These are phyloP conservation scores for Herminia tarsipennalis DNA, from an alignment of 2,888 invertebrate genomes.

Conservation along the genomic window DNA sequence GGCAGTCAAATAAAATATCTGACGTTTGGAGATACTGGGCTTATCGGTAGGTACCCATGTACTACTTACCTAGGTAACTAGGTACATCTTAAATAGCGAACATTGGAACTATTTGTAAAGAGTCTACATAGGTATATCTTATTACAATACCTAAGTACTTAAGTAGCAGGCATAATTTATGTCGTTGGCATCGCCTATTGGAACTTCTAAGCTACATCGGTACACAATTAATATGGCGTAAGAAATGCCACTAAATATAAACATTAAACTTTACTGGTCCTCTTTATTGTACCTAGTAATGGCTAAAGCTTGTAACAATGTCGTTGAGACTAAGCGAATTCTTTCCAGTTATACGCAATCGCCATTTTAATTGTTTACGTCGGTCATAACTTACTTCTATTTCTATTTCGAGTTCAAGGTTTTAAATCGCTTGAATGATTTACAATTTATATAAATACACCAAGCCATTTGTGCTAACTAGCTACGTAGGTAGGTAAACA, in stretches of 20 bases:
- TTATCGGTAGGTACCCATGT: too few relatives aligned
- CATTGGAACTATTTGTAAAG: slow-evolving; percentile 33
- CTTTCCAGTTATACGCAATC: slow-evolving; percentile 59
- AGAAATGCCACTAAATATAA: slow-evolving; percentile 59
- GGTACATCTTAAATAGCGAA: slow-evolving; percentile 5
- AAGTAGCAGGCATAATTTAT: slow-evolving; percentile 20
- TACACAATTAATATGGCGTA: slow-evolving; percentile 39
- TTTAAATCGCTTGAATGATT: slow-evolving; percentile 20
- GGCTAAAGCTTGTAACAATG: slow-evolving; percentile 80
- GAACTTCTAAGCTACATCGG: slow-evolving; percentile 27
- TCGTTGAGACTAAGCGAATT: slow-evolving; percentile 53
- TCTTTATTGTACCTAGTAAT: slow-evolving; percentile 72
- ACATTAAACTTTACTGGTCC: slow-evolving; percentile 75
- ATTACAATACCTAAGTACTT: too few relatives aligned
- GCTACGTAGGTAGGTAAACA: neutral
- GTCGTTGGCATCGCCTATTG: slow-evolving; percentile 30
- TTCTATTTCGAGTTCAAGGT: slow-evolving; percentile 44
- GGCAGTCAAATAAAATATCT: too few relatives aligned
- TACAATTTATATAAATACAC: slow-evolving; percentile 12
- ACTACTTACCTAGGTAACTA: too few relatives aligned
- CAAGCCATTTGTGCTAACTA: neutral
- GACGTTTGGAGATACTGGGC: too few relatives aligned
- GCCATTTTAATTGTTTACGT: slow-evolving; percentile 58
- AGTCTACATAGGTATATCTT: too few relatives aligned
- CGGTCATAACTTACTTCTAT: slow-evolving; percentile 44